Base-by-base conservation (phyloP, 2,113 vertebrate species). In the Vidua chalybeata region DNA sequence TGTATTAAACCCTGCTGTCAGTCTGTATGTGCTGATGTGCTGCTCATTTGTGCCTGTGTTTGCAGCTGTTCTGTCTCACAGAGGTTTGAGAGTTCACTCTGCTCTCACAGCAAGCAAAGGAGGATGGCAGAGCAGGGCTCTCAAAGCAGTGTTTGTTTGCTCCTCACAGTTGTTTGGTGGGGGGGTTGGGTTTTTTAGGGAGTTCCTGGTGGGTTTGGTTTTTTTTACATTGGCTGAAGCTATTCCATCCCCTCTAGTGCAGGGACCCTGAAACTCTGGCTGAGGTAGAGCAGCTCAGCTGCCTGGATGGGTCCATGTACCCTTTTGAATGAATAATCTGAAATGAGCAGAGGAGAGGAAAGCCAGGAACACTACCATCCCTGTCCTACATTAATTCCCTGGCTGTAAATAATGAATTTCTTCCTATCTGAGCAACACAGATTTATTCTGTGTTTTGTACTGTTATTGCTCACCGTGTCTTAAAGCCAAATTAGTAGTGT, bases 21-120 rank as follows among this genome's bases (percentile, higher is more conserved):
- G 85, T 90, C 35, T 95, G 15, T 96, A 39, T 97, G 95, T 97
- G 94, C 97, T 95, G 94, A 83, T 96, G 79, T 97, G 87, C 90
- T 97, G 93, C 93, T 87, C 90, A 77, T 94, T 48, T 95, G 89
- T 97, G 94, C 94, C 84, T 94, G 88, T 96, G 94, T 96, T 92
- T 76, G 84, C 78, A 79, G 92, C 95, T 96, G 95, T 94, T 72
- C 45, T 81, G 84, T 96, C 75, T 87, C 68, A 17, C 7, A 43
- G 93, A 61, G 81, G 8, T 35, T 69, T 62, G 12, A 28, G 54
- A 52, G 72, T 54, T 87, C 52, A 33, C 80, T 81, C 74, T 56
- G 72, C 87, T 26, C 69, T 69, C 74, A 19, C 68, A 82, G 68
- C 20, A 51, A 91, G 73, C 39, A 55, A 35, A 72, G 18, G 16